Evolutionary conservation across 2,797 vertebrate genomes (phyloP).

Genomic region (Otolemur crassicaudatus): DNA sequence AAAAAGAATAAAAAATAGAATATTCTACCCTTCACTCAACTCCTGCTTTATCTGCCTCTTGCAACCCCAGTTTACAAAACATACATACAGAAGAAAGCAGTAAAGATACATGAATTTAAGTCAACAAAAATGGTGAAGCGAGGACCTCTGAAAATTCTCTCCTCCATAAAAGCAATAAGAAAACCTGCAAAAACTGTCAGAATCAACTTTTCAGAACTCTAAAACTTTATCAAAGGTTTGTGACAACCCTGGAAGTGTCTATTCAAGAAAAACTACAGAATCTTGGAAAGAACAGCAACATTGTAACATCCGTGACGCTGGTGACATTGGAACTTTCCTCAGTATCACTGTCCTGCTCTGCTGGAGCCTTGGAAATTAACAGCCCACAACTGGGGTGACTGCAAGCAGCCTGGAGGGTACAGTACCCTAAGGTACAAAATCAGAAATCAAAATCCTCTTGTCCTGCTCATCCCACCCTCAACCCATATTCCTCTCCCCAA

Average conservation of each 20-base stretch:
- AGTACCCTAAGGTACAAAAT: background rate
- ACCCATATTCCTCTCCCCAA: background rate
- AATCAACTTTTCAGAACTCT: background rate
- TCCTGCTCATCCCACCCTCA: background rate
- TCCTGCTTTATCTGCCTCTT: background rate
- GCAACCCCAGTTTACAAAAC: background rate
- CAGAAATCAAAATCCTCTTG: slow-evolving; percentile 6
- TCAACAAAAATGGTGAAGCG: background rate
- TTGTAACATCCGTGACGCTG: background rate
- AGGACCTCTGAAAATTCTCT: background rate
- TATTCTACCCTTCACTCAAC: background rate
- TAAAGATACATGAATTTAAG: background rate
- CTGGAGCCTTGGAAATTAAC: background rate
- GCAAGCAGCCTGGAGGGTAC: background rate
- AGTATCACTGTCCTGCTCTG: background rate
- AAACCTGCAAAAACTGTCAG: background rate
- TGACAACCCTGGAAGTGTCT: background rate
- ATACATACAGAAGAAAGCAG: no score
- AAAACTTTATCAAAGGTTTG: background rate
- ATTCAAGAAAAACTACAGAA: background rate
- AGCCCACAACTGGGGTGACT: background rate
- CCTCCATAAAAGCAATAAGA: background rate
- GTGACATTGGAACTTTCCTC: background rate
- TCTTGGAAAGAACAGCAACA: background rate
- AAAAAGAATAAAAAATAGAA: no score